These are phyloP conservation scores for Martes martes DNA, from an alignment of 2,113 vertebrate species.

Conservation along the genomic window DNA sequence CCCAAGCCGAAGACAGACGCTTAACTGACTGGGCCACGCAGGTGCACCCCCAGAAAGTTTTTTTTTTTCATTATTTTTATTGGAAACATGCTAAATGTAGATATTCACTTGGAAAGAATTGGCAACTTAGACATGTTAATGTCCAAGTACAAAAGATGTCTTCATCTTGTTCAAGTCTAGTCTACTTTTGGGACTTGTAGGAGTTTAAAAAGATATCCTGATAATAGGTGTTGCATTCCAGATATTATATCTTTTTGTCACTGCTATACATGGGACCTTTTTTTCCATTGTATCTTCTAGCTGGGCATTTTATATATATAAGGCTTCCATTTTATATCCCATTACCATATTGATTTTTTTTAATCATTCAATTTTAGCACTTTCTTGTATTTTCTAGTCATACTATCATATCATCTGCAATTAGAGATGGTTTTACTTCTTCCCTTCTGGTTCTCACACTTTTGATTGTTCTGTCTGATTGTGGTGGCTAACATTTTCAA, in stretches of 20 bases:
- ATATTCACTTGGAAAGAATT: not conserved
- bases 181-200: not conserved
- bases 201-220: not conserved
- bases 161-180: not conserved
- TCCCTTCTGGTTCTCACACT: not conserved
- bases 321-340: not conserved
- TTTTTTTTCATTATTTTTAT: not conserved
- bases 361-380: not conserved
- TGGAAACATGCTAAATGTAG: not conserved
- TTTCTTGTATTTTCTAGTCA: not conserved
- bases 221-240: not conserved
- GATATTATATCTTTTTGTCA: not conserved
- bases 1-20: too few relatives aligned
- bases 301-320: not conserved
- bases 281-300: not conserved
- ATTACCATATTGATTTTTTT: not conserved
- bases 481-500: not conserved
- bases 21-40: too few relatives aligned
- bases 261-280: not conserved
- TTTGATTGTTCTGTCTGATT: not conserved
- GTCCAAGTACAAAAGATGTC: not conserved
- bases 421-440: not conserved
- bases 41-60: not conserved
- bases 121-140: not conserved
- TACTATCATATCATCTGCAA: not conserved